Conservation (phyloP, 2,888 invertebrate species). For the Achlya flavicornis region DNA sequence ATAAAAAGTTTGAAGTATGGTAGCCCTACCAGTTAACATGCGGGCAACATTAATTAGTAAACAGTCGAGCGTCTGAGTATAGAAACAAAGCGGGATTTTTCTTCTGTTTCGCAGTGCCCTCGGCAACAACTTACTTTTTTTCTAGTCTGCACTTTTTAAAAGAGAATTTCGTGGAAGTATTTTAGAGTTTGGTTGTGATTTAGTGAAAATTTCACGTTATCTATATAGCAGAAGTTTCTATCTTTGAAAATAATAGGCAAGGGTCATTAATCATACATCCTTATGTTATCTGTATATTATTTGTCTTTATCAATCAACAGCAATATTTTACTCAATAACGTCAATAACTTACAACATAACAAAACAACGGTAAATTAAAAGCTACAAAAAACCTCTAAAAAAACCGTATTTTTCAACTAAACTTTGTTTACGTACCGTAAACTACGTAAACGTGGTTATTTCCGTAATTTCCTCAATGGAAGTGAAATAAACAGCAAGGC, state of each 20-base stretch:
- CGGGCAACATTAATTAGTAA: slow-evolving; percentile 80
- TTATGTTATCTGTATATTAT: too few relatives aligned
- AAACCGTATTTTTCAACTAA: background rate
- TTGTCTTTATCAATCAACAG: too few relatives aligned
- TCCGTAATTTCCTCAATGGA: slow-evolving; percentile 27
- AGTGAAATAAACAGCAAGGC: slow-evolving; percentile 29
- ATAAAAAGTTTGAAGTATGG: slow-evolving; percentile 29
- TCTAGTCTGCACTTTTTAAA: slow-evolving; percentile 48
- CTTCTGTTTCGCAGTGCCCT: slow-evolving; percentile 48
- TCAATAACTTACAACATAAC: too few relatives aligned
- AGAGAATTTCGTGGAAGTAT: slow-evolving; percentile 45
- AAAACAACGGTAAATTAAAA: too few relatives aligned
- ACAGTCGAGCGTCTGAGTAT: slow-evolving; percentile 70
- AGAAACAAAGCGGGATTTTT: slow-evolving; percentile 70
- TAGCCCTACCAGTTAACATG: slow-evolving; percentile 59
- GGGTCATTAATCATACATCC: too few relatives aligned
- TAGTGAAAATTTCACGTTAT: background rate
- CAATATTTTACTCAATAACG: too few relatives aligned
- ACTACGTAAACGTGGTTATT: slow-evolving; percentile 17
- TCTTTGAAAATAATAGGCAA: too few relatives aligned
- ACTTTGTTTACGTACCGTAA: slow-evolving; percentile 6
- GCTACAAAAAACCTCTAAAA: too few relatives aligned
- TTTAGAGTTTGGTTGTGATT: slow-evolving; percentile 30
- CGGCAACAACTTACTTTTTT: slow-evolving; percentile 42
- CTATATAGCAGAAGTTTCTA: too few relatives aligned